A percentile compares a stretch with the other conserved stretches of the same genome.
Conservation (phyloP, 2,888 invertebrate species). For the Xylophagus ater region DNA sequence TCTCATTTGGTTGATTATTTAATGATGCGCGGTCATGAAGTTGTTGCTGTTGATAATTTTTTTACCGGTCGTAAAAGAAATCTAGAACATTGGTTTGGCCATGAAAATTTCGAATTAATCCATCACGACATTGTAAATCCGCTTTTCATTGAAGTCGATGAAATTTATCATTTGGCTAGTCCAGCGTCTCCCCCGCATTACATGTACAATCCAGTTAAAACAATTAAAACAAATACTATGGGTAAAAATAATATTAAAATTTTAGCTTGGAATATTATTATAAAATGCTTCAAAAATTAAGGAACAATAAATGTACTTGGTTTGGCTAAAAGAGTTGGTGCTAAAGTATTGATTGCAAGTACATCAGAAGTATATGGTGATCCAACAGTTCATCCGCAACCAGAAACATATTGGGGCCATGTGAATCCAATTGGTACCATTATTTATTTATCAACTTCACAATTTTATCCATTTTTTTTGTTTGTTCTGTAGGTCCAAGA, state of each 20-base stretch:
- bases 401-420: slow-evolving; percentile 97
- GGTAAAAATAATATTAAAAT: slow-evolving; percentile 34
- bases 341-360: slow-evolving; percentile 88
- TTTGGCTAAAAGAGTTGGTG: slow-evolving; percentile 84
- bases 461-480: slow-evolving; percentile 8
- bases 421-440: slow-evolving; percentile 87
- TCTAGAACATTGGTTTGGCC: slow-evolving; percentile 98
- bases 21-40: slow-evolving; percentile 92
- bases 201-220: slow-evolving; percentile 99
- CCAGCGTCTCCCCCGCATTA: slow-evolving; percentile 99
- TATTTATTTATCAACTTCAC: background rate
- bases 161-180: slow-evolving; percentile 97
- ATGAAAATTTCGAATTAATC: slow-evolving; percentile 96
- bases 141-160: slow-evolving; percentile 90
- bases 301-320: slow-evolving; percentile 86
- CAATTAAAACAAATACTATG: slow-evolving; percentile 96
- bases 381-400: slow-evolving; percentile 95
- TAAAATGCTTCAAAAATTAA: slow-evolving; percentile 2
- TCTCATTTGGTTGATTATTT: slow-evolving; percentile 93
- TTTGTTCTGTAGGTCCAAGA: slow-evolving; percentile 55
- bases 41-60: slow-evolving; percentile 95
- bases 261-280: too few species aligned
- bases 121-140: slow-evolving; percentile 99
- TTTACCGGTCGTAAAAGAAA: slow-evolving; percentile 95
- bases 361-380: slow-evolving; percentile 99